Evolutionary conservation across 2,888 invertebrate species (phyloP).

Genomic region (Cataglyphis altisquamis): DNA sequence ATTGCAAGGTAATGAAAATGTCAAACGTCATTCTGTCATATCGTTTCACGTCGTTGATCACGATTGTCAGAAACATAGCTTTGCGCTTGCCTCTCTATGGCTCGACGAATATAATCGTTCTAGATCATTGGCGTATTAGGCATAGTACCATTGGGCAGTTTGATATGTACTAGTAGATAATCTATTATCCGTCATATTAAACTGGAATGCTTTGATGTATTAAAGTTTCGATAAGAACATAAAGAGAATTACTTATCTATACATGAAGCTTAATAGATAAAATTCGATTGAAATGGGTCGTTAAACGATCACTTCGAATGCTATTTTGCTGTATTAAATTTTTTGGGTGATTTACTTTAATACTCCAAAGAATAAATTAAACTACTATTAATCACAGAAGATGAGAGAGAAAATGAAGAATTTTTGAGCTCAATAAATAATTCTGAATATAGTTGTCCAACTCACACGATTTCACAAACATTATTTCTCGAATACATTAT

Average conservation of each 20-base stretch:
- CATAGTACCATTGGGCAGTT: slow-evolving; percentile 16
- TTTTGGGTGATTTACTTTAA: neutral
- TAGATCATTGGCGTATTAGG: slow-evolving; percentile 36
- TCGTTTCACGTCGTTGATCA: slow-evolving; percentile 43
- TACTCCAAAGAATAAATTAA: neutral
- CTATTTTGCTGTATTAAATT: slow-evolving; percentile 2
- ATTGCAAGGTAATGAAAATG: slow-evolving; percentile 48
- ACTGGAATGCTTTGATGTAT: slow-evolving; percentile 28
- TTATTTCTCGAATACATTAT: neutral
- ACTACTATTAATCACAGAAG: neutral
- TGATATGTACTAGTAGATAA: slow-evolving; percentile 4
- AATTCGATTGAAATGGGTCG: slow-evolving; percentile 18
- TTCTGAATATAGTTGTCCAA: neutral
- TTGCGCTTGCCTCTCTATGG: slow-evolving; percentile 23
- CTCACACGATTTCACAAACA: neutral
- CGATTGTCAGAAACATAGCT: slow-evolving; percentile 46
- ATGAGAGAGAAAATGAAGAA: neutral
- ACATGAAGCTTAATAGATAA: slow-evolving; percentile 6
- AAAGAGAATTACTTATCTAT: neutral
- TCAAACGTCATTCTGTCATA: slow-evolving; percentile 50
- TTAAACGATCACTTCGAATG: neutral
- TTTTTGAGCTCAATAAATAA: neutral
- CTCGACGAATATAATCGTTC: slow-evolving; percentile 35
- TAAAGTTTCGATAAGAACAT: slow-evolving; percentile 2
- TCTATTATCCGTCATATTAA: neutral